phyloP scores from a whole-genome alignment of 2,797 vertebrate species.

The Otus scops region DNA sequence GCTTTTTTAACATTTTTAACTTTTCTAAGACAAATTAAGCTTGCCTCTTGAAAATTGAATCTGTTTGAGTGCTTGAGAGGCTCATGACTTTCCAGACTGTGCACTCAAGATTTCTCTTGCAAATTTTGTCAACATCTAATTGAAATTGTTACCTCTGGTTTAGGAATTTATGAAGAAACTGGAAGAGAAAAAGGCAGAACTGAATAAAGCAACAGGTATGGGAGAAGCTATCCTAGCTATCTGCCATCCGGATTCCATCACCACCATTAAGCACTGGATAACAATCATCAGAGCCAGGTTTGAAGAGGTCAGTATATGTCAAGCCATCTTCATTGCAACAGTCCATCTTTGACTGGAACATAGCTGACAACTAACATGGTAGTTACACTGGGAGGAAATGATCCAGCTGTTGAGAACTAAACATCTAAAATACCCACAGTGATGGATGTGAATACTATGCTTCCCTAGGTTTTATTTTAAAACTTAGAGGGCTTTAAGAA shows the following conservation, averaged over 20 bases:
- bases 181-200: slow-evolving; percentile 90
- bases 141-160: slow-evolving; percentile 38
- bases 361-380: background rate
- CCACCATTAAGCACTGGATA: slow-evolving; percentile 99
- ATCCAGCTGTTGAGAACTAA: slow-evolving; percentile 19
- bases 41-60: background rate
- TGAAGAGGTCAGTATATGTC: slow-evolving; percentile 88
- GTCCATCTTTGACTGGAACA: background rate
- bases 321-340: background rate
- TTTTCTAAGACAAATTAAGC: background rate
- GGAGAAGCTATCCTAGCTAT: slow-evolving; percentile 91
- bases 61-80: background rate
- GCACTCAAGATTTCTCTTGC: background rate
- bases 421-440: background rate
- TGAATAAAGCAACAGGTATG: slow-evolving; percentile 90
- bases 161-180: slow-evolving; percentile 97
- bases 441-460: background rate
- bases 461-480: slow-evolving; percentile 33
- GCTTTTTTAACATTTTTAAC: background rate
- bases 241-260: slow-evolving; percentile 98
- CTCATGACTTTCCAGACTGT: background rate
- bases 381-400: background rate
- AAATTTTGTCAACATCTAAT: slow-evolving; percentile 39
- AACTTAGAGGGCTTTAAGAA: background rate
- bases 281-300: slow-evolving; percentile 98